These are phyloP conservation scores for Moxostoma hubbsi DNA, from an alignment of 2,797 vertebrate species.

Conservation along the genomic window DNA sequence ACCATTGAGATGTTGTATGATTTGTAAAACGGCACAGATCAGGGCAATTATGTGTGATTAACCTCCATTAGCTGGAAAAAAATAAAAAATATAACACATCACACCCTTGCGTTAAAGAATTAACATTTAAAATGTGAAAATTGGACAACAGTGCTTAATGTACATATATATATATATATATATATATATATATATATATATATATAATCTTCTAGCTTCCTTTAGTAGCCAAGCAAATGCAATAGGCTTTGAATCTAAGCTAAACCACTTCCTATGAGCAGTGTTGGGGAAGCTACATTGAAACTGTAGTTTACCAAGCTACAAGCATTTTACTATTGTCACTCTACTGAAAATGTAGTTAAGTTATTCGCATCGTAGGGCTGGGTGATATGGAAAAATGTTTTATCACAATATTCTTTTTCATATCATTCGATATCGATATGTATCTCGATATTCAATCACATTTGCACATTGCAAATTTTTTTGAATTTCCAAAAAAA, in stretches of 20 bases:
- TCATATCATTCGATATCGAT: no score
- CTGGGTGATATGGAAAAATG: no score
- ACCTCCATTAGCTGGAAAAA: conserved; percentile 39
- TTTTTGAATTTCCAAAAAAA: no score
- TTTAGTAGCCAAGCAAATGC: conserved; percentile 52
- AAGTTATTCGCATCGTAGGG: no score
- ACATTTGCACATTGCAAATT: no score
- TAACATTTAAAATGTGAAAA: conserved; percentile 12
- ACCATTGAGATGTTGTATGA: conserved; percentile 42
- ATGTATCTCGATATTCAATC: no score
- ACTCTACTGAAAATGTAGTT: no score
- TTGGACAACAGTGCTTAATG: not conserved
- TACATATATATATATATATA: no score
- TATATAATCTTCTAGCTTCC: conserved; percentile 18
- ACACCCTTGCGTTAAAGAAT: not conserved
- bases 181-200: no score
- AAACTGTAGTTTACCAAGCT: no score
- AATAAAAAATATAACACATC: conserved; percentile 16
- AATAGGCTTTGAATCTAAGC: conserved; percentile 42
- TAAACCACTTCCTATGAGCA: conserved; percentile 30
- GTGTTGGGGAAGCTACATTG: not conserved
- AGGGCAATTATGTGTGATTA: conserved; percentile 50
- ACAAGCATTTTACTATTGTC: not conserved
- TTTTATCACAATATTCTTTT: no score
- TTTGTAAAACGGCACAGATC: conserved; percentile 40